Evolutionary conservation across 2,113 vertebrate genomes (phyloP), one percentile per base, ranked within the genome.

Genomic region (Amphiprion ocellaris): DNA sequence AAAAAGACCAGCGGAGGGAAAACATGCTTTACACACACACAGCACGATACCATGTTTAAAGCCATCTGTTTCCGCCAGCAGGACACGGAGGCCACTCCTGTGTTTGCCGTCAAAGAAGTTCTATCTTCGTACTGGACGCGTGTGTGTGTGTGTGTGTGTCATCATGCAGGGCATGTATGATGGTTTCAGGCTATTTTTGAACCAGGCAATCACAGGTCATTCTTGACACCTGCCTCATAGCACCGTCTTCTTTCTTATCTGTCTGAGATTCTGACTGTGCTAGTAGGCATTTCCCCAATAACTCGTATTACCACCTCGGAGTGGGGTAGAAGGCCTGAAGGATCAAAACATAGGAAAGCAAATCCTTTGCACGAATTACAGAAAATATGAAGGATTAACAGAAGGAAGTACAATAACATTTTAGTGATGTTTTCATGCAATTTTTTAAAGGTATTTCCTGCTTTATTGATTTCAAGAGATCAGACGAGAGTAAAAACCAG

Each of bases 51-150:
- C 68, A 63, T 70, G 77, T 83, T 87, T 81, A 58, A 81, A 78
- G 86, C 86, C 84, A 90, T 91, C 86, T 92, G 90, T 85, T 82
- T 74, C 14, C 56, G 52, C 63, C 81, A 81, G 80, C 61, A 68
- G 82, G 81, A 73, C 16, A 55, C 59, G 62, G 39, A 30, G 39
- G 49, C 24, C 46, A 46, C 73, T 73, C 16, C 54, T 79, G 69
- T 46, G 64, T 82, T 79, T 65, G 49, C 70, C 60, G 37, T 81
- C 73, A 81, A 82, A 84, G 79, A 73, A 30, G 26, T 58, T 37
- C 71, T 69, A 24, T 52, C 46, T 69, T 82, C 79, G 83, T 30
- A 59, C 12, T 61, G 70, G 24, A 47, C 28, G 53, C 24, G n/a
- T 47, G 26, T 44, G 24, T 54, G 14, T 59, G 24, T 54, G 14